A percentile compares a stretch with the other conserved stretches of the same genome.
Evolutionary conservation across 2,888 invertebrate species (phyloP).

Genomic region (Gastracanthus pulcherrimus): DNA sequence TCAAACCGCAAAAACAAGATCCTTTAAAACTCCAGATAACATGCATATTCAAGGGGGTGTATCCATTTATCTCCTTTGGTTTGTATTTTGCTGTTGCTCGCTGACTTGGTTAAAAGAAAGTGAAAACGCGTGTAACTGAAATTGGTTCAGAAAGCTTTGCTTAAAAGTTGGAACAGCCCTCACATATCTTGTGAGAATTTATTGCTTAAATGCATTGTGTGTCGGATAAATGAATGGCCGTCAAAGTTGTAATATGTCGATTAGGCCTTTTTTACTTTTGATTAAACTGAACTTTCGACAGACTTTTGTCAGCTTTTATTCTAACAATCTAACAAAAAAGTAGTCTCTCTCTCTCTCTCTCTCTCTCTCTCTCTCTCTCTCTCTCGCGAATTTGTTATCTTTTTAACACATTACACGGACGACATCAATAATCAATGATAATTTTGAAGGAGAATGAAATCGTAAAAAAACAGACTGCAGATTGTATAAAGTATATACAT

Average conservation of each 20-base stretch:
- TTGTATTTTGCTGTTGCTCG: constrained; percentile 45
- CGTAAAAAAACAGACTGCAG: constrained; percentile 53
- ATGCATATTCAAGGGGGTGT: constrained; percentile 6
- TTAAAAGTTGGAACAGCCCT: constrained; percentile 27
- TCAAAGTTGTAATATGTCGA: constrained; percentile 53
- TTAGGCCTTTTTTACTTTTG: constrained; percentile 56
- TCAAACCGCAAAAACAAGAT: constrained; percentile 17
- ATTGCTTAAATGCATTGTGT: constrained; percentile 41
- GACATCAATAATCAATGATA: constrained; percentile 42
- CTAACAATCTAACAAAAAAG: constrained; percentile 49
- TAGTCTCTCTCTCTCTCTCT: constrained; percentile 23
- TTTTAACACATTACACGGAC: constrained; percentile 31
- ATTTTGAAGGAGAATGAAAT: constrained; percentile 51
- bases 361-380: constrained; percentile 37
- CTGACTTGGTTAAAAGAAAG: constrained; percentile 22
- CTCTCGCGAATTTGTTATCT: constrained; percentile 40
- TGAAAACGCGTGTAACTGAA: constrained; percentile 21
- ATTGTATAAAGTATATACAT: constrained; percentile 57
- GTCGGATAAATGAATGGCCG: constrained; percentile 45
- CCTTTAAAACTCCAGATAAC: constrained; percentile 30
- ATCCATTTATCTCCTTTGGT: constrained; percentile 17
- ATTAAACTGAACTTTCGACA: constrained; percentile 54
- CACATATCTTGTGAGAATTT: constrained; percentile 18
- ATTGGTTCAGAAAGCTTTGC: constrained; percentile 34
- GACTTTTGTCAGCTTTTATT: constrained; percentile 55